These are phyloP conservation scores for Belonocnema kinseyi DNA, from an alignment of 1,140 invertebrate genomes.

Conservation along the genomic window DNA sequence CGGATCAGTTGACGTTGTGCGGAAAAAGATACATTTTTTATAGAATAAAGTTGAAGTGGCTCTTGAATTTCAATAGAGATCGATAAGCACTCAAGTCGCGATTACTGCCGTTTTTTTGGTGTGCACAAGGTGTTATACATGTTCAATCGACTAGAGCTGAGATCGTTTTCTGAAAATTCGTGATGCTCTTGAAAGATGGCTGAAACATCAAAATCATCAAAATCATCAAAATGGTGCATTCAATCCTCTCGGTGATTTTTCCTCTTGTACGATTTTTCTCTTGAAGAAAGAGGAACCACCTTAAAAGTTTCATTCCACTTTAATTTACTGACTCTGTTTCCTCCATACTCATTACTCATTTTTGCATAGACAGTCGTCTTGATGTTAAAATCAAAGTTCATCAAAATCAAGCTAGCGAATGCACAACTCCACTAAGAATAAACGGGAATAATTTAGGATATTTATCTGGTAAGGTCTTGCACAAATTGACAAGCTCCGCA, in stretches of 20 bases:
- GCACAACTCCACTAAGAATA: not conserved
- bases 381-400: conserved; percentile 18
- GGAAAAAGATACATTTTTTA: conserved; percentile 3
- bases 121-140: conserved; percentile 33
- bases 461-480: not conserved
- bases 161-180: conserved; percentile 7
- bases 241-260: conserved; percentile 37
- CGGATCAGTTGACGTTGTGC: not conserved
- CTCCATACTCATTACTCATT: too few relatives aligned
- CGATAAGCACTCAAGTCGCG: conserved; percentile 48
- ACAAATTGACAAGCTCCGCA: conserved; percentile 5
- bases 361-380: not conserved
- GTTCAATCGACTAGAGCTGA: conserved; percentile 21
- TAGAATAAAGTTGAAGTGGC: not conserved
- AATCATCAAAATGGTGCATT: conserved; percentile 41
- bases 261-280: not conserved
- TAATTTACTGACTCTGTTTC: too few relatives aligned
- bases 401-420: conserved; percentile 15
- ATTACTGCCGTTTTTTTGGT: conserved; percentile 62
- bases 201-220: not conserved
- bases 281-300: too few relatives aligned
- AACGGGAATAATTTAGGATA: not conserved
- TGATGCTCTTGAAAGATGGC: not conserved
- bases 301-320: too few relatives aligned
- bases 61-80: conserved; percentile 32